These are phyloP conservation scores for Drosophila nr. perissopoda DNA, from an alignment of 2,888 invertebrate species.

Conservation along the genomic window DNA sequence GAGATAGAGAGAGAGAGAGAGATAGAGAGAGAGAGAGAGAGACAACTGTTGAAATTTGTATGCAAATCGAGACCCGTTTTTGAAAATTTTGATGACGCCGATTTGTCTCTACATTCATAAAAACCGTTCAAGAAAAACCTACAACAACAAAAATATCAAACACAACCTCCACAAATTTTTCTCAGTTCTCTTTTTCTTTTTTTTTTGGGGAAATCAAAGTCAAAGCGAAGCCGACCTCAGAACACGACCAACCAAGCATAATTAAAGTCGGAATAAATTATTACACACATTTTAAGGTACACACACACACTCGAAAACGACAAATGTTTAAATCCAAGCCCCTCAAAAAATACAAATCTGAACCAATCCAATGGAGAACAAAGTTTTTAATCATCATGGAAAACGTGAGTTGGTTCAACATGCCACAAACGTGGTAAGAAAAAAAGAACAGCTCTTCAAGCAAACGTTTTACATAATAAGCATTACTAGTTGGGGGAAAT, in stretches of 20 bases:
- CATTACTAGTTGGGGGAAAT: not conserved
- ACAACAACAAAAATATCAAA: not conserved
- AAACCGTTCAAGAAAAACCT: conserved; percentile 53
- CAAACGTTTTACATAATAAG: conserved; percentile 6
- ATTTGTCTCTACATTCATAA: conserved; percentile 82
- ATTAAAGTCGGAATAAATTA: conserved; percentile 80
- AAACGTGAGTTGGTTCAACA: conserved; percentile 43
- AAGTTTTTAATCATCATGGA: conserved; percentile 43
- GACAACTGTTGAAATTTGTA: conserved; percentile 66
- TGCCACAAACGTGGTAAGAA: conserved; percentile 43
- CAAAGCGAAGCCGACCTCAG: conserved; percentile 45
- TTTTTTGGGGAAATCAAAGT: conserved; percentile 43
- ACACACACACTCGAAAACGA: conserved; percentile 43
- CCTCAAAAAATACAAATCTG: conserved; percentile 16
- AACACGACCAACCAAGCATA: conserved; percentile 58
- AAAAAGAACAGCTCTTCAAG: not conserved
- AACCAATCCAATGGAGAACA: conserved; percentile 24
- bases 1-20: not conserved
- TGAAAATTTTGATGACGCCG: conserved; percentile 82
- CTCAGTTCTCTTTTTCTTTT: conserved; percentile 15
- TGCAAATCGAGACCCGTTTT: conserved; percentile 74
- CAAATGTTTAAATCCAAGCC: conserved; percentile 48
- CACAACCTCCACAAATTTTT: conserved; percentile 5
- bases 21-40: conserved; percentile 11
- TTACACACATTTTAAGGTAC: conserved; percentile 65